These are phyloP conservation scores for Melanargia galathea DNA, from an alignment of 2,888 invertebrate species.

Conservation along the genomic window DNA sequence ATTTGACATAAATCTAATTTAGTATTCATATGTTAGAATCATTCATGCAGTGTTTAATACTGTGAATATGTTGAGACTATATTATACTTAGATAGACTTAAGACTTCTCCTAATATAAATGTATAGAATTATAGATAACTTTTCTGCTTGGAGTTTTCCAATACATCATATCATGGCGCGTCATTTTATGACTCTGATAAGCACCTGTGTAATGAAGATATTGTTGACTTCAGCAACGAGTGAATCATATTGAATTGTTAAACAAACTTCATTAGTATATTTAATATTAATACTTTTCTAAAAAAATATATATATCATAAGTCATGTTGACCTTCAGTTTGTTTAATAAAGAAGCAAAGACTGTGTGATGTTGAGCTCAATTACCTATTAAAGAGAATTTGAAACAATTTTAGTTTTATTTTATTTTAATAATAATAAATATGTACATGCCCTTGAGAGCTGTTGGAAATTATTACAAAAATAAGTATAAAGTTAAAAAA, in stretches of 20 bases:
- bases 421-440: constrained; percentile 53
- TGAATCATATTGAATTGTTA: constrained; percentile 12
- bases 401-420: constrained; percentile 59
- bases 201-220: constrained; percentile 13
- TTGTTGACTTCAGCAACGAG: constrained; percentile 13
- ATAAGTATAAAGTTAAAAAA: constrained; percentile 73
- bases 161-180: background rate
- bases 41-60: too few species aligned
- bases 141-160: background rate
- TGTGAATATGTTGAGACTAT: too few species aligned
- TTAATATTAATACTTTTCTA: background rate
- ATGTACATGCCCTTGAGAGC: constrained; percentile 64
- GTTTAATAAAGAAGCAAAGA: background rate
- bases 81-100: too few species aligned
- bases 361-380: constrained; percentile 46
- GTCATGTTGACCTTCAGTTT: background rate
- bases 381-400: constrained; percentile 53
- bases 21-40: too few species aligned
- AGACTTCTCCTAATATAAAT: too few species aligned
- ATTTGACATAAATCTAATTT: too few species aligned
- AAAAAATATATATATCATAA: background rate
- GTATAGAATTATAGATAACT: background rate
- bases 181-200: constrained; percentile 5
- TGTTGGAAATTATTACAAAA: constrained; percentile 62
- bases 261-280: background rate